Evolutionary conservation across 2,888 invertebrate genomes (phyloP), one percentile per base, ranked within the genome.

Genomic region (Erynnis tages): DNA sequence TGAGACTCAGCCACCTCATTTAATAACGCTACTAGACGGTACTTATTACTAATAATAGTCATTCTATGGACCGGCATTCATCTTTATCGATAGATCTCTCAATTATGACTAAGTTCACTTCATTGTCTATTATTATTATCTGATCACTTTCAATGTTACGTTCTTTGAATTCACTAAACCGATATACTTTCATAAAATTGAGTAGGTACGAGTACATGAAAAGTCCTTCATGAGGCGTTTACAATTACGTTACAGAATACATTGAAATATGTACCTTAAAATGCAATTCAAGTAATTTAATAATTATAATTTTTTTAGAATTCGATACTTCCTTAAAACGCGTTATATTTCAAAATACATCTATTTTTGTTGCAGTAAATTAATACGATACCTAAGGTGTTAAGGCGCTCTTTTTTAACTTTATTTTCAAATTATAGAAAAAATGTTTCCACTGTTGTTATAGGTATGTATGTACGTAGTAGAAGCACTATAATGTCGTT

Each of bases 121-220:
- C 32, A 27, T 17, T 46, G 13, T 21, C 37, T 4, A 21, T 1
- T 35, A 52, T 1, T 35, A 52, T 37, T 37, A 52, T 37, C 52
- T 44, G 43, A 52, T 52, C 37, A 37, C 41, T 52, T 52, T 52
- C 52, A 52, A 52, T 52, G 52, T 11, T 44, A 44, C 29, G 27
- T 52, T 44, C 52, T 30, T 37, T 6, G 29, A n/a, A 35, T 44
- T 52, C 17, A 52, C 44, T 30, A 30, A 52, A 27, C 30, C 44
- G 4, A 32, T 34, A 16, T 43, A 50, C 43, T 49, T 49, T 49
- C 49, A 13, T 25, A 34, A 25, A 38, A 16, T 16, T 41, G n/a
- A n/a, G n/a, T n/a, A n/a, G n/a, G n/a, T n/a, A n/a, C n/a, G n/a
- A n/a, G n/a, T 41, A 49, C 16, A 11, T 17, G 17, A 21, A 25